A percentile compares a stretch with the other conserved stretches of the same genome.
phyloP scores from a whole-genome alignment of 2,888 invertebrate species.

The Pheosia tremula region DNA sequence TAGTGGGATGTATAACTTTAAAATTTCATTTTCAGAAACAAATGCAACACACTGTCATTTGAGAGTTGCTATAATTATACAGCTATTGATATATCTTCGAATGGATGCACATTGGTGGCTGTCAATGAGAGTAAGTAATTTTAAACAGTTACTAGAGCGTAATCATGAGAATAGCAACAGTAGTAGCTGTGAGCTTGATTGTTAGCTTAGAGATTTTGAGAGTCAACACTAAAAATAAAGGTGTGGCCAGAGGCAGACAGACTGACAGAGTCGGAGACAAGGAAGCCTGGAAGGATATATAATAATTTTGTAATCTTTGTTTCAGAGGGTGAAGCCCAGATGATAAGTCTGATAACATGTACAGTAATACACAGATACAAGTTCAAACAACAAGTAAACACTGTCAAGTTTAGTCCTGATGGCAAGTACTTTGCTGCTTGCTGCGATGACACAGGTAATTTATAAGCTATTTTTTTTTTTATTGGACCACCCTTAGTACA shows the following conservation, averaged over 20 bases:
- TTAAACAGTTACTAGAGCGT: neutral
- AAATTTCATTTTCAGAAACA: conserved; percentile 88
- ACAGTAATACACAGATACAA: conserved; percentile 93
- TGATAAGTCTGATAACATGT: conserved; percentile 94
- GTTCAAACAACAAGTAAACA: conserved; percentile 90
- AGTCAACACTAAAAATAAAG: too few relatives aligned
- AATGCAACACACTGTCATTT: conserved; percentile 93
- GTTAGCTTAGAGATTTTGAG: too few relatives aligned
- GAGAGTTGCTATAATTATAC: conserved; percentile 95
- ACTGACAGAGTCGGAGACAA: too few relatives aligned
- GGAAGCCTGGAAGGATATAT: too few relatives aligned
- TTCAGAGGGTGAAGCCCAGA: conserved; percentile 91
- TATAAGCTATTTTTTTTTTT: neutral
- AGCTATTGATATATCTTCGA: conserved; percentile 93
- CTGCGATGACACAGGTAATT: conserved; percentile 90
- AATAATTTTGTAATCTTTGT: conserved; percentile 24
- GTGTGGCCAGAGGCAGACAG: too few relatives aligned
- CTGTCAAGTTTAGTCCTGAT: conserved; percentile 96
- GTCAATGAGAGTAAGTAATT: conserved; percentile 92
- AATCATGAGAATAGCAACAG: too few relatives aligned
- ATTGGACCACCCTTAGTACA: too few relatives aligned
- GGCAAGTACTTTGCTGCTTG: conserved; percentile 96
- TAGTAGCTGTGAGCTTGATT: too few relatives aligned
- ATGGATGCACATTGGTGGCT: conserved; percentile 93
- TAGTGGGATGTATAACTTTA: too few relatives aligned